Base-by-base conservation (phyloP, 2,888 invertebrate species). In the Drosophila suboccidentalis region DNA sequence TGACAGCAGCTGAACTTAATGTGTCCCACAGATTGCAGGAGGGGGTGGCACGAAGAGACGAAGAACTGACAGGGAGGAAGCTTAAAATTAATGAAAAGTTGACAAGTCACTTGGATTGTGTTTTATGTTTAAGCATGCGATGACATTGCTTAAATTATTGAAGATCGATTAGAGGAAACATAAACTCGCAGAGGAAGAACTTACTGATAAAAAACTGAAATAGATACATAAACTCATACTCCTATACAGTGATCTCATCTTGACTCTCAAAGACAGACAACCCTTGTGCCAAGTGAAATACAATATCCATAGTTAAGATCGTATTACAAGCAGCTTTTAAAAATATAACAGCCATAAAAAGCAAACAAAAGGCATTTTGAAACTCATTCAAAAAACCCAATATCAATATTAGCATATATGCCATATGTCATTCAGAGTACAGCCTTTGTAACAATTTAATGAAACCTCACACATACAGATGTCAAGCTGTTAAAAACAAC, bases 1-100 rank as follows among this genome's bases (percentile, higher is more conserved):
- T 60, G 66, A 53, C 60, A 61, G 44, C 63, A 74, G 57, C 69
- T 65, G 62, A 69, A 66, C 62, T 58, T 76, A 75, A 75, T 74
- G 63, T 66, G 17, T 6, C 49, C 58, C 70, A 58, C 36, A 36
- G 34, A 44, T 41, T 53, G 29, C 36, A 8, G 8, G 8, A 29
- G 43, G 17, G 8, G 8, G 8, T 8, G 43, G 17, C 4, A 22
- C n/a, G n/a, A 36, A 26, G 5, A 26, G 26, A 26, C 26, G 4
- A 13, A 17, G n/a, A 29, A 46, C 9, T 47, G 54, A 46, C 53
- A 61, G 53, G 22, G 58, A 50, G 73, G 73, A 55, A 58, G 70
- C 53, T 57, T 53, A 17, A 63, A 75, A 75, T 70, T 70, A 68
- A 74, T 64, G 57, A 70, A 75, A 64, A 62, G 58, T 65, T 75